A percentile compares a stretch with the other conserved stretches of the same genome.
These are phyloP conservation scores for Epinephelus cyanopodus DNA, from an alignment of 2,113 vertebrate species.

Conservation along the genomic window DNA sequence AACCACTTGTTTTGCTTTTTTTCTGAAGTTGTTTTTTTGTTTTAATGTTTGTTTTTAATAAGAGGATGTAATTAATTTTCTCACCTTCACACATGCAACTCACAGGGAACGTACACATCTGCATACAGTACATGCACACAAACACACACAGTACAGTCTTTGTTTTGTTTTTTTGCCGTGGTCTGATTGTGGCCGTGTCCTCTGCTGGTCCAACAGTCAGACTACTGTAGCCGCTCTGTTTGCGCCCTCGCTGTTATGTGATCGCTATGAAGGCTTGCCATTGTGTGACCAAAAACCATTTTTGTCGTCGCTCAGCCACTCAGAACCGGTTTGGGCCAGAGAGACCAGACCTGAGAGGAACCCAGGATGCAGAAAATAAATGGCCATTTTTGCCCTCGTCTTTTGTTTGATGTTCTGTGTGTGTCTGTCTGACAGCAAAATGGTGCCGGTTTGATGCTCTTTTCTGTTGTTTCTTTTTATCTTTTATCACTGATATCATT, in stretches of 20 bases:
- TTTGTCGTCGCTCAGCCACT: constrained; percentile 44
- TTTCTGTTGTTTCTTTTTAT: background rate
- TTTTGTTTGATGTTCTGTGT: constrained; percentile 24
- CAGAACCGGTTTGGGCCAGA: constrained; percentile 53
- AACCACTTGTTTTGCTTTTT: constrained; percentile 10
- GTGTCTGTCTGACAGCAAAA: constrained; percentile 1
- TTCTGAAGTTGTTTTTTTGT: background rate
- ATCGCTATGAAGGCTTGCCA: constrained; percentile 62
- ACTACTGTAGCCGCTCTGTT: constrained; percentile 69
- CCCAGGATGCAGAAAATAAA: background rate
- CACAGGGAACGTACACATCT: background rate
- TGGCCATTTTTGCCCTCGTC: constrained; percentile 9
- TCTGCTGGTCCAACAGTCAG: constrained; percentile 50
- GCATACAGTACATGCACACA: background rate
- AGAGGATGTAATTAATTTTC: background rate
- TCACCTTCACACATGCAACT: background rate
- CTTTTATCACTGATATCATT: background rate
- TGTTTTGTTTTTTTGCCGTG: constrained; percentile 29
- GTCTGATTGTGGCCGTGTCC: constrained; percentile 33
- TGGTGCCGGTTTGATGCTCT: constrained; percentile 10
- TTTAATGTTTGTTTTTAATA: background rate
- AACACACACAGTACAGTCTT: constrained; percentile 41
- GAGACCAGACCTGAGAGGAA: background rate
- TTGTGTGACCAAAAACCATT: constrained; percentile 58
- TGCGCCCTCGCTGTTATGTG: constrained; percentile 50